These are phyloP conservation scores for Papilio glaucus DNA, from an alignment of 1,140 invertebrate species.

Conservation along the genomic window DNA sequence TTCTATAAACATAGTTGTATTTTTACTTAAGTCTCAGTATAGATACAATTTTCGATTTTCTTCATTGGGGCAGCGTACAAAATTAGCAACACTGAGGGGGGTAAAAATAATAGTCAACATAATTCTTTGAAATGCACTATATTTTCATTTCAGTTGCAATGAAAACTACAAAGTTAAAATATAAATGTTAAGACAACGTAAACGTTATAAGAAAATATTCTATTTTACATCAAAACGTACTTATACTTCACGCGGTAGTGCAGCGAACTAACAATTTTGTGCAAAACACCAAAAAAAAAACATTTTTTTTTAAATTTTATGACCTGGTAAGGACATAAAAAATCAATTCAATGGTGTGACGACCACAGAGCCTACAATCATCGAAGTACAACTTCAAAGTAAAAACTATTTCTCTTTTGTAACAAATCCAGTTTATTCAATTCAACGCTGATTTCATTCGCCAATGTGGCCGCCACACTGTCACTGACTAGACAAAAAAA, in stretches of 20 bases:
- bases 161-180: conserved; percentile 62
- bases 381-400: neutral
- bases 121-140: conserved; percentile 66
- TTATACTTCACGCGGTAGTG: conserved; percentile 39
- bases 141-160: conserved; percentile 67
- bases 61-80: too few species aligned
- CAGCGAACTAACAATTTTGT: conserved; percentile 43
- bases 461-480: conserved; percentile 43
- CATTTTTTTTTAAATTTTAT: too few species aligned
- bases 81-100: too few species aligned
- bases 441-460: neutral
- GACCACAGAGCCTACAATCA: conserved; percentile 28
- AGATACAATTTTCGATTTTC: too few species aligned
- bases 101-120: conserved; percentile 47
- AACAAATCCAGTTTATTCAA: neutral
- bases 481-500: conserved; percentile 50
- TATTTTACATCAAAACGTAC: conserved; percentile 48
- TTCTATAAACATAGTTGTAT: too few species aligned
- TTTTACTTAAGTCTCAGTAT: too few species aligned
- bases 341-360: conserved; percentile 27
- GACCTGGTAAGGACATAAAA: too few species aligned
- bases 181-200: conserved; percentile 51
- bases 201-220: conserved; percentile 56
- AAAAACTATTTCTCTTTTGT: neutral
- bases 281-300: conserved; percentile 44